Base-by-base conservation (phyloP, 2,113 vertebrate species). In the Chloropsis cyanopogon region DNA sequence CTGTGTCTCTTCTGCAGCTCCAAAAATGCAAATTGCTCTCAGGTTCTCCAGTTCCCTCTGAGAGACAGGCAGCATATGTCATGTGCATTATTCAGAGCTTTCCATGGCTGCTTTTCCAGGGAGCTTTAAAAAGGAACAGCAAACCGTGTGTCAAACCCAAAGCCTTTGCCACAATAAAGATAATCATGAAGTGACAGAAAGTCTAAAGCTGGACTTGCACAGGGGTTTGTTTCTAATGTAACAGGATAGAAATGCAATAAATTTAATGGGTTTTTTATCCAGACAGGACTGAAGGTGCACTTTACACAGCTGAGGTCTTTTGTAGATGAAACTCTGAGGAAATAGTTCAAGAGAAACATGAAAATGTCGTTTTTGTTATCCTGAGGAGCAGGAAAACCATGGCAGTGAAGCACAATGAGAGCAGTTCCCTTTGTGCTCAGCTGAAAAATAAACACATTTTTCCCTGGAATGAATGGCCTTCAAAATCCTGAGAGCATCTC, bases 21-120 rank as follows among this genome's bases (percentile, higher is more conserved):
- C 83, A 73, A 33, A 88, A 72, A 64, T 25, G 71, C 72, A 89
- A 92, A 92, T 65, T 79, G 61, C 69, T 94, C 64, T 71, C 24
- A 4, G 54, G 73, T 54, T 86, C 72, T 71, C 44, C 87, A 71
- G 11, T 12, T 91, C 78, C 65, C 69, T 79, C 92, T 42, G 70
- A 72, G 88, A 94, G 93, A 84, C 72, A 86, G 72, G 93, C 87
- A 89, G 90, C 90, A 93, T 85, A 89, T 91, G 92, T 26, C 93
- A 54, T 47, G 69, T 95, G 82, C 70, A 91, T 91, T 93, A 94
- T 91, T 90, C 90, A 96, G 69, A 87, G 82, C 81, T 92, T 75
- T 66, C 33, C 73, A 31, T 3, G 52, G 65, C 49, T 85, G n/a
- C 82, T 82, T 46, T 79, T 85, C 78, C 77, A 31, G 2, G 54